These are phyloP conservation scores for Oxyruncus cristatus DNA, from an alignment of 2,113 vertebrate genomes.

Conservation along the genomic window DNA sequence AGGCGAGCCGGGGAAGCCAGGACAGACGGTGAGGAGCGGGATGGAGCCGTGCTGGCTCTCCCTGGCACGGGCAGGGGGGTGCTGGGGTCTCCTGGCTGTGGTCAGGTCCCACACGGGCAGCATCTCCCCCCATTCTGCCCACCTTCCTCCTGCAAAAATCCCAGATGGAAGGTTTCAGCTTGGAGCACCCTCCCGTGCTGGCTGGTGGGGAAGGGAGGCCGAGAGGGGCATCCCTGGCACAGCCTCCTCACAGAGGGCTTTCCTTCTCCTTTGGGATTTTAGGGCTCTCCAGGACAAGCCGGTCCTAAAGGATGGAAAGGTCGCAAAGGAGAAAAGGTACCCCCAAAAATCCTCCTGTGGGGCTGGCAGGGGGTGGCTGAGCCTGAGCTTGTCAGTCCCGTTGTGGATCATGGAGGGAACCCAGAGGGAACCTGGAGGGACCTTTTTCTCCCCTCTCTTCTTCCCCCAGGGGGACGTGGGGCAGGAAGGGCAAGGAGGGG, in stretches of 20 bases:
- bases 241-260: rapidly evolving
- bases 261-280: conserved; percentile 8
- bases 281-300: conserved; percentile 76
- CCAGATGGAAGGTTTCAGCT: neutral
- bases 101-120: rapidly evolving
- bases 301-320: conserved; percentile 79
- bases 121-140: neutral
- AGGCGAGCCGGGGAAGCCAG: conserved; percentile 71
- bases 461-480: conserved; percentile 75
- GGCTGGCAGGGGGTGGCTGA: neutral
- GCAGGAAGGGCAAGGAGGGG: conserved; percentile 67
- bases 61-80: neutral
- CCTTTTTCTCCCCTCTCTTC: neutral
- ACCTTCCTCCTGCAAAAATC: neutral
- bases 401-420: neutral
- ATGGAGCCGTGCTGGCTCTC: neutral
- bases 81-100: neutral
- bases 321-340: conserved; percentile 82
- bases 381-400: neutral
- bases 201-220: rapidly evolving
- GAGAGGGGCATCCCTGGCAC: neutral
- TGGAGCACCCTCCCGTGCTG: neutral
- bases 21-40: conserved; percentile 66
- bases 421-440: rapidly evolving
- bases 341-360: neutral